These are phyloP conservation scores for Drosophila takahashii DNA, from an alignment of 1,140 invertebrate genomes.

Conservation along the genomic window DNA sequence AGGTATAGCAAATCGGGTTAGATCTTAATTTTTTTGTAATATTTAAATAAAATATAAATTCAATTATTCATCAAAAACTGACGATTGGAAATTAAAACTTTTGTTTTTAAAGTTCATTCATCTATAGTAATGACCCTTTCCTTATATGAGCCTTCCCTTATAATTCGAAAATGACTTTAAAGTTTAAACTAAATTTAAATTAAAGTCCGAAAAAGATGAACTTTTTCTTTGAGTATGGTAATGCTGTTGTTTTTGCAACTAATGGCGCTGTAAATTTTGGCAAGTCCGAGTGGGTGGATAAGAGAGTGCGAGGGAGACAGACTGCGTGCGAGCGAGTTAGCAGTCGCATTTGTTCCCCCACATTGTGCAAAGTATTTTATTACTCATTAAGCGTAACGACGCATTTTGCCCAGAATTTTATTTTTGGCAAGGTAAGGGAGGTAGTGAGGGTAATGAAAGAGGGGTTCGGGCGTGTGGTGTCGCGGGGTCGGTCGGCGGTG, in stretches of 20 bases:
- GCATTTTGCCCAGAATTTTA: constrained; percentile 71
- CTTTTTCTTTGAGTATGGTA: constrained; percentile 6
- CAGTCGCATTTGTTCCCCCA: constrained; percentile 35
- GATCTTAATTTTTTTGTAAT: too few species aligned
- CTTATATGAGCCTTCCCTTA: too few species aligned
- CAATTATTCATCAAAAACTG: too few species aligned
- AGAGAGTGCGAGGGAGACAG: constrained; percentile 11
- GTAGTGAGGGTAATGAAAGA: constrained; percentile 2
- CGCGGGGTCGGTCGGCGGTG: constrained; percentile 1
- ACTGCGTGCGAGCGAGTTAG: constrained; percentile 9
- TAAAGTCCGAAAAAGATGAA: too few species aligned
- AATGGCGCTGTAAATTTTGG: constrained; percentile 70
- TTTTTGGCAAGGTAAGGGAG: constrained; percentile 14
- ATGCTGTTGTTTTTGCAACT: constrained; percentile 43
- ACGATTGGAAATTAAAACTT: too few species aligned
- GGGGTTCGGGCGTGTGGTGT: constrained; percentile 1
- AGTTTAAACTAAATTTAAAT: too few species aligned
- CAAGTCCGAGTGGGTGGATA: constrained; percentile 23
- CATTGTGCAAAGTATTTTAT: constrained; percentile 79
- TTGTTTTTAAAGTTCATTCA: too few species aligned
- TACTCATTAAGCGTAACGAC: constrained; percentile 82
- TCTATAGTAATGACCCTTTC: too few species aligned
- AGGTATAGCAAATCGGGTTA: too few species aligned
- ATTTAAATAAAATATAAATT: not conserved
- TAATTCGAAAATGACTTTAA: too few species aligned